Base-by-base conservation (phyloP, 2,888 invertebrate species). In the Mallateleia sp. region DNA sequence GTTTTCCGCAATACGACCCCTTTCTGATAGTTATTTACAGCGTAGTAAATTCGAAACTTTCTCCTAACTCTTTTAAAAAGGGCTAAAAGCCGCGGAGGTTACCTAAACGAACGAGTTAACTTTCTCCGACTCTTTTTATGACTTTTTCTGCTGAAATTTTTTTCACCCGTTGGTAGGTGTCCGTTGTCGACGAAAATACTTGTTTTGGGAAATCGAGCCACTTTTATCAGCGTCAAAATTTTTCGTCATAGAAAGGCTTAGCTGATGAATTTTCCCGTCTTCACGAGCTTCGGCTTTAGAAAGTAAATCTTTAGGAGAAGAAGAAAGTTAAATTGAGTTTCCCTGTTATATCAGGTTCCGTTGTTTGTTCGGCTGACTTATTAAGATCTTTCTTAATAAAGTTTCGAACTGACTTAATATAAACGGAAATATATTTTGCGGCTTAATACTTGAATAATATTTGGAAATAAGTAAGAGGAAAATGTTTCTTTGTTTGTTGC, bases 11-110 rank as follows among this genome's bases (percentile, higher is more conserved):
- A 66, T 77, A 66, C 75, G 87, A 93, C 90, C 91, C 92, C 91
- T 92, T 92, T 90, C 88, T 75, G 89, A 85, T 82, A 89, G 90
- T 91, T 94, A 91, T 94, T 94, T 94, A 95, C 93, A 92, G 91
- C 92, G 86, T 87, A 91, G 91, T 93, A 94, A 94, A 94, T 92
- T 92, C 92, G 92, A 74, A 90, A 94, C 94, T 94, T 95, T 95
- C 94, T 93, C 93, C 91, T 91, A 94, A 94, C 94, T 94, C 94
- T 94, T 94, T 93, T 87, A 79, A 86, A 87, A 85, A 91, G 89
- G 89, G 88, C 89, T 79, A 83, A 78, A 82, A 86, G 83, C 85
- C 88, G 86, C 84, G 79, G 84, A 78, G 71, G 84, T 67, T 74
- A 64, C 86, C 78, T 84, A 84, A 87, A 66, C 69, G 77, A 80